Evolutionary conservation across 2,888 invertebrate species (phyloP).

Genomic region (Pristionchus maxplancki): DNA sequence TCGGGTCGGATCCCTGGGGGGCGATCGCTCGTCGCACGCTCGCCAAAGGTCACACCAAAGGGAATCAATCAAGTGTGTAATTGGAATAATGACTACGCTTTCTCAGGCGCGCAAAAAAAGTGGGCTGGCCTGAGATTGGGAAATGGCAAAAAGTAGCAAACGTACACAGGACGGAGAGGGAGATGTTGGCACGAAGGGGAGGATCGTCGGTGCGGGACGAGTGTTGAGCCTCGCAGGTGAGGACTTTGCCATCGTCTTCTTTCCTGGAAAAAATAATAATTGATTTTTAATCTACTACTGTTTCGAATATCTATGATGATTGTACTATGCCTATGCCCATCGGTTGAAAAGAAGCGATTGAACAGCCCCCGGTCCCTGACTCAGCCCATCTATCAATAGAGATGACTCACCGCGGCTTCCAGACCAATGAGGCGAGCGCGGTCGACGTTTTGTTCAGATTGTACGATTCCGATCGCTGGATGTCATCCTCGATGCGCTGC

Average conservation of each 20-base stretch:
- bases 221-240: constrained; percentile 74
- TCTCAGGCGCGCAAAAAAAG: constrained; percentile 36
- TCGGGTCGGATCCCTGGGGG: constrained; percentile 42
- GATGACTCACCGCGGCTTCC: constrained; percentile 60
- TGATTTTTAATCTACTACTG: not conserved
- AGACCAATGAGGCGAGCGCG: constrained; percentile 60
- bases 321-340: too few species aligned
- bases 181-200: constrained; percentile 63
- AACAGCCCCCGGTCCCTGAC: not conserved
- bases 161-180: constrained; percentile 72
- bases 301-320: not conserved
- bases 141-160: constrained; percentile 22
- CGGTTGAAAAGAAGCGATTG: not conserved
- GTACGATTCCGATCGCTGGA: constrained; percentile 59
- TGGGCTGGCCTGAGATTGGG: not conserved
- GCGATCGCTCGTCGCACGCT: not conserved
- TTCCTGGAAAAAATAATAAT: constrained; percentile 55
- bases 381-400: not conserved
- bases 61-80: constrained; percentile 44
- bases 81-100: constrained; percentile 16
- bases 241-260: constrained; percentile 71
- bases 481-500: constrained; percentile 63
- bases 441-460: constrained; percentile 71
- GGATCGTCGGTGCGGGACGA: constrained; percentile 59
- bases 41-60: not conserved